These are phyloP conservation scores for Morpho helenor DNA, from an alignment of 2,888 invertebrate species.

Conservation along the genomic window DNA sequence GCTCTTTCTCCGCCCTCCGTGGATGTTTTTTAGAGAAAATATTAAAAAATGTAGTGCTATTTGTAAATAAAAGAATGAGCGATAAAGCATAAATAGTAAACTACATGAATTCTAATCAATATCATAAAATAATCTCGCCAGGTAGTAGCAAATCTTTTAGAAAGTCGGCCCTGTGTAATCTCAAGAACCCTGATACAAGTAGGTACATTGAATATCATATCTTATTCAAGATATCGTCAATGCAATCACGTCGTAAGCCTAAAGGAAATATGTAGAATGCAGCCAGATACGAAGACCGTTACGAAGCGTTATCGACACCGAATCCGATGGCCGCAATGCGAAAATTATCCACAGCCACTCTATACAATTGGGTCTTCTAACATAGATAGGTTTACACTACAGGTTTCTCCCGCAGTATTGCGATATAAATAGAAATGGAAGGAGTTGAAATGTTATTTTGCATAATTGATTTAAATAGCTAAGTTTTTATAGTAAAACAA, in stretches of 20 bases:
- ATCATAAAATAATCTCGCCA: neutral
- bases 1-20: too few relatives aligned
- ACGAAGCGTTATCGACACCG: constrained; percentile 62
- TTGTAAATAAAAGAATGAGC: too few relatives aligned
- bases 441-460: neutral
- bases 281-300: constrained; percentile 64
- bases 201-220: constrained; percentile 25
- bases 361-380: constrained; percentile 23
- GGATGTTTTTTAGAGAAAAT: too few relatives aligned
- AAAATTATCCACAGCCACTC: constrained; percentile 63
- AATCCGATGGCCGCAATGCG: constrained; percentile 70
- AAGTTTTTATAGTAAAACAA: too few relatives aligned
- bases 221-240: constrained; percentile 24
- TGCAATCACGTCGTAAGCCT: constrained; percentile 41
- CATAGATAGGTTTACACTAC: constrained; percentile 9
- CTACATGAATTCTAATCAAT: too few relatives aligned
- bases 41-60: too few relatives aligned
- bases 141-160: constrained; percentile 7
- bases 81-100: too few relatives aligned
- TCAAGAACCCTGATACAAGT: constrained; percentile 14
- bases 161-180: constrained; percentile 19
- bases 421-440: constrained; percentile 3
- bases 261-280: constrained; percentile 59
- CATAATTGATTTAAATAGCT: too few relatives aligned
- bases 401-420: constrained; percentile 8